A percentile compares a stretch with the other conserved stretches of the same genome.
Evolutionary conservation across 1,140 invertebrate genomes (phyloP).

Genomic region (Arion vulgaris): DNA sequence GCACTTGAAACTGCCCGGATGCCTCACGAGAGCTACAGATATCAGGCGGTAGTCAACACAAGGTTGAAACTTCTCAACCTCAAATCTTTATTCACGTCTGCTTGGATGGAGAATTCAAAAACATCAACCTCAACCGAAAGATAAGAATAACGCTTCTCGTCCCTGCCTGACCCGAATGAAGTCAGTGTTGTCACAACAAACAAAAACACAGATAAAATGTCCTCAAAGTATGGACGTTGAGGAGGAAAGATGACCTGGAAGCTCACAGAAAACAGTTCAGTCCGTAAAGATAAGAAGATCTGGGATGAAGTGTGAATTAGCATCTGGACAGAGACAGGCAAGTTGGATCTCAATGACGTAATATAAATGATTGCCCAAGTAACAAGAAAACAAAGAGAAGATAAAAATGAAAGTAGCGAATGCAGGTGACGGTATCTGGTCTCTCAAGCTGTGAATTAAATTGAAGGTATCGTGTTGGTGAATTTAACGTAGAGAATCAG

Average conservation of each 20-base stretch:
- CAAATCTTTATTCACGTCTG: neutral
- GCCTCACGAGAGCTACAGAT: neutral
- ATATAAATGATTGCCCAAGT: neutral
- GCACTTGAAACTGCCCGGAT: neutral
- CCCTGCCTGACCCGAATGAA: neutral
- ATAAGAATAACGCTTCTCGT: neutral
- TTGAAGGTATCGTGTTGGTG: neutral
- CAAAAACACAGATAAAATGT: slow-evolving; percentile 6
- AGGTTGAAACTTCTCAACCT: neutral
- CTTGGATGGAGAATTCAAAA: neutral
- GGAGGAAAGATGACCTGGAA: neutral
- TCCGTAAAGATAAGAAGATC: neutral
- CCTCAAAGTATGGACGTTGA: neutral
- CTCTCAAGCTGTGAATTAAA: neutral
- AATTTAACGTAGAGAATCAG: neutral
- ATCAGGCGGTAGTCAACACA: neutral
- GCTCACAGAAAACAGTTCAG: neutral
- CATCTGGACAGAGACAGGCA: neutral
- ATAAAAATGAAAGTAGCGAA: neutral
- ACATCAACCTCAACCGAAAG: neutral
- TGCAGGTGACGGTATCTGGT: neutral
- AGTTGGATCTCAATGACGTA: neutral
- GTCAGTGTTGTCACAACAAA: neutral
- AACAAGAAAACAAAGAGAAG: neutral
- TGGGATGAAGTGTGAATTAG: neutral